Evolutionary conservation across 1,140 invertebrate genomes (phyloP), one percentile per base, ranked within the genome.

Genomic region (Carposina sasakii): DNA sequence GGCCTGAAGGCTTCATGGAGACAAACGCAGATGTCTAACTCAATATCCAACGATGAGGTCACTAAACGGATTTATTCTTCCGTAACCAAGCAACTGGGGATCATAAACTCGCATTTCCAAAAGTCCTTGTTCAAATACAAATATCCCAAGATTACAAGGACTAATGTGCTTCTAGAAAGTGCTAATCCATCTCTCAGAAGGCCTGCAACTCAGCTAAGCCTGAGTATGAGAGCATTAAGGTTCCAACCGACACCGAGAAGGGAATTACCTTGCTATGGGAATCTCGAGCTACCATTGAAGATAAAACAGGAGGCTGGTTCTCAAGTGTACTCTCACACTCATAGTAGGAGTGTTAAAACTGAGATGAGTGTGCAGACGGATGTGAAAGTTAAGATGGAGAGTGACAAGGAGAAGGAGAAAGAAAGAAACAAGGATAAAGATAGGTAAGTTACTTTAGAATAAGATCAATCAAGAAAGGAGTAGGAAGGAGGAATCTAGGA

Each of bases 231-330:
- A 36, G 79, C 81, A 1, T 76, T 86, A 1, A 71, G 72, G 47
- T 86, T 86, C 34, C 72, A 81, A 48, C 64, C 74, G 0, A 68
- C 73, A 5, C 72, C 79, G 0, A 67, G 76, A 44, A 74, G 82
- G 34, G 63, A 81, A 40, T 53, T 86, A n/a, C 85, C 85, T 0
- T 86, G 82, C 45, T 86, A 86, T 50, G 85, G 85, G 1, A 86
- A 86, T 31, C 49, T 86, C 44, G 81, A 84, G 55, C 55, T 86
- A 40, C 78, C 81, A 0, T 61, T 76, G 4, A 84, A 83, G 51
- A 72, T 81, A 0, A 85, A 85, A 37, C 81, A 85, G 41, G 83
- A 84, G n/a, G 9, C 19, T 12, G 3, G 33, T 13, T 3, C 40
- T 71, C 66, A 37, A 72, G 53, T 63, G 56, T 72, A 73, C 40